Conservation (phyloP, 2,113 vertebrate species). For the Haemorhous mexicanus region DNA sequence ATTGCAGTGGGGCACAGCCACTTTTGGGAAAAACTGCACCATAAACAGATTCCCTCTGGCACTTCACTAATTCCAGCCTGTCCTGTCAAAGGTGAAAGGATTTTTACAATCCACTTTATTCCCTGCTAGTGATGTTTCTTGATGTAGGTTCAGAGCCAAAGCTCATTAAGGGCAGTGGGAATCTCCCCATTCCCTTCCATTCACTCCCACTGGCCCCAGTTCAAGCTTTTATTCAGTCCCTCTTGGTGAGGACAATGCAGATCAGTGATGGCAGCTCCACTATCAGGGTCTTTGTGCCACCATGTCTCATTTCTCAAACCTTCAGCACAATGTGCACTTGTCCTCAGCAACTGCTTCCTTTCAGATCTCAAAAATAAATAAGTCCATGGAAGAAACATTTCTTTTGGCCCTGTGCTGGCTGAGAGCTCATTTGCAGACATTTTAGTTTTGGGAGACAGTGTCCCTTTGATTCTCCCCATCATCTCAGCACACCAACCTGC, state of each 20-base stretch:
- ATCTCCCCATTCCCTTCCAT: slow-evolving; percentile 28
- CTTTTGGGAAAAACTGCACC: neutral
- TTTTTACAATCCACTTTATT: neutral
- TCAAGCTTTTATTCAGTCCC: slow-evolving; percentile 31
- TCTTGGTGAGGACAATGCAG: neutral
- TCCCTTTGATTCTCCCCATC: slow-evolving; percentile 41
- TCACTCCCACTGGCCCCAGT: neutral
- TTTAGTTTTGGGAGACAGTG: slow-evolving; percentile 39
- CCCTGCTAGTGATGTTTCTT: neutral
- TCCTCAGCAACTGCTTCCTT: slow-evolving; percentile 35
- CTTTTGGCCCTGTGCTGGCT: slow-evolving; percentile 16
- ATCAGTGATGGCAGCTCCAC: slow-evolving; percentile 43
- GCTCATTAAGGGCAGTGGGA: slow-evolving; percentile 43
- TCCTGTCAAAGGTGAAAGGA: neutral
- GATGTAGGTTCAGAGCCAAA: slow-evolving; percentile 26
- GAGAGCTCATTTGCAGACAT: slow-evolving; percentile 14
- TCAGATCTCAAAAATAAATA: slow-evolving; percentile 26
- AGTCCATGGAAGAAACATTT: slow-evolving; percentile 54
- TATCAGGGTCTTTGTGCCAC: slow-evolving; percentile 44
- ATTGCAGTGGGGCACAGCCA: neutral
- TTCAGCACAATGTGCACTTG: slow-evolving; percentile 41
- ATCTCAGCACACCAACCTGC: neutral
- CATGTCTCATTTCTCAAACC: neutral
- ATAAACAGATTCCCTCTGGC: neutral
- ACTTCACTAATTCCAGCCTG: neutral